A percentile compares a stretch with the other conserved stretches of the same genome.
Evolutionary conservation across 1,140 invertebrate species (phyloP).

Genomic region (Drosophila sturtevanti): DNA sequence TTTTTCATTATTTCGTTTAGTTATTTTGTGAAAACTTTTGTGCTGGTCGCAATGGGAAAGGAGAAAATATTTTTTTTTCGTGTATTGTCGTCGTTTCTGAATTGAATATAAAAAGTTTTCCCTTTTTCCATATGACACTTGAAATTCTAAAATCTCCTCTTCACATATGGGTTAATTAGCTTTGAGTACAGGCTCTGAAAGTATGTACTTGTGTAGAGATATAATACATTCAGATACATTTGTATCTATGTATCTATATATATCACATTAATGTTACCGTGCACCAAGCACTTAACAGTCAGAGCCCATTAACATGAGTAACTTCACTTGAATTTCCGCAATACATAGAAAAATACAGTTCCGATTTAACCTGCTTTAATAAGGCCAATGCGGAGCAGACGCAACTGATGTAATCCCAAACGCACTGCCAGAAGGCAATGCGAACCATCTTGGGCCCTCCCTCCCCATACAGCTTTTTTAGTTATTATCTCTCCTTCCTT

Average conservation of each 20-base stretch:
- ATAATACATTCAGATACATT: slow-evolving; percentile 30
- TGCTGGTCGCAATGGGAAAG: neutral
- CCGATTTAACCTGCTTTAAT: slow-evolving; percentile 66
- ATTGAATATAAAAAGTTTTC: slow-evolving; percentile 39
- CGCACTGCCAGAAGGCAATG: slow-evolving; percentile 60
- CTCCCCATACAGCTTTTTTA: slow-evolving; percentile 32
- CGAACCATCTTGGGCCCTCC: slow-evolving; percentile 20
- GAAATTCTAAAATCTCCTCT: slow-evolving; percentile 30
- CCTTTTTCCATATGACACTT: slow-evolving; percentile 15
- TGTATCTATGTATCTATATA: slow-evolving; percentile 11
- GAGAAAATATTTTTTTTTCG: slow-evolving; percentile 48
- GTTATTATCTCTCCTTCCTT: neutral
- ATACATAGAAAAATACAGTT: slow-evolving; percentile 54
- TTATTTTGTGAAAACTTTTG: slow-evolving; percentile 20
- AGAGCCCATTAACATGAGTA: slow-evolving; percentile 37
- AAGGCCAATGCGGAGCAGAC: slow-evolving; percentile 32
- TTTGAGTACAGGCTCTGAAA: slow-evolving; percentile 10
- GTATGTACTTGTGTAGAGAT: neutral
- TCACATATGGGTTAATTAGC: slow-evolving; percentile 59
- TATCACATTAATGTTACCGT: slow-evolving; percentile 19
- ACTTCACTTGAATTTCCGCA: slow-evolving; percentile 47
- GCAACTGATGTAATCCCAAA: slow-evolving; percentile 64
- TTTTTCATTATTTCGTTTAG: slow-evolving; percentile 30
- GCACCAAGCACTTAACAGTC: neutral
- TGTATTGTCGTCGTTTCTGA: slow-evolving; percentile 48